Conservation (phyloP, 2,888 invertebrate species). For the Parnassius orleans region DNA sequence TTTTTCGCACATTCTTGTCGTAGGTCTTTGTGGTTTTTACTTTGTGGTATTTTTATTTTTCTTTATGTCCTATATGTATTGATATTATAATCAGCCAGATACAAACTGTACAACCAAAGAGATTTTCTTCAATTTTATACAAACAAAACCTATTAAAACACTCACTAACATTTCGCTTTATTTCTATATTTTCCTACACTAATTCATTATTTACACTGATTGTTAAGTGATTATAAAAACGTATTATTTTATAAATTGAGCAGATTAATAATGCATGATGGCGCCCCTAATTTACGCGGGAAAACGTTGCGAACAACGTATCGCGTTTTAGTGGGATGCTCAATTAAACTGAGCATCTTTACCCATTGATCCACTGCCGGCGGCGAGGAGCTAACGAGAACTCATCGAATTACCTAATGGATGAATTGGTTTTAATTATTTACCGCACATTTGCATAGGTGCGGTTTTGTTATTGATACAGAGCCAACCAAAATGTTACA, state of each 20-base stretch:
- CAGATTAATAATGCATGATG: conserved; percentile 27
- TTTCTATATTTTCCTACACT: too few species aligned
- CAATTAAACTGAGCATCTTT: conserved; percentile 35
- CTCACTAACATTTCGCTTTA: too few species aligned
- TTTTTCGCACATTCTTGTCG: too few species aligned
- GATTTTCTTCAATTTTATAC: too few species aligned
- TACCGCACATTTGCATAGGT: conserved; percentile 20
- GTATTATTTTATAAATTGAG: not conserved
- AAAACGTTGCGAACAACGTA: conserved; percentile 23
- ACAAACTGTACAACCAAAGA: too few species aligned
- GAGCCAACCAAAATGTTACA: not conserved
- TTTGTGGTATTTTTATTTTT: too few species aligned
- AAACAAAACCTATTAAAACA: too few species aligned
- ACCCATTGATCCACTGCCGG: conserved; percentile 38
- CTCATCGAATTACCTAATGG: conserved; percentile 42
- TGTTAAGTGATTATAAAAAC: too few species aligned
- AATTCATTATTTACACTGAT: too few species aligned
- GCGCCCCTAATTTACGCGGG: conserved; percentile 26
- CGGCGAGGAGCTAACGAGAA: conserved; percentile 35
- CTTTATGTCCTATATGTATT: too few species aligned
- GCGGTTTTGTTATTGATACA: not conserved
- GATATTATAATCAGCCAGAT: too few species aligned
- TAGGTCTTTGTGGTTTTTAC: too few species aligned
- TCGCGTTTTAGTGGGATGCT: conserved; percentile 24
- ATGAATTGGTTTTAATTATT: conserved; percentile 36